Evolutionary conservation across 2,113 vertebrate genomes (phyloP), one percentile per base, ranked within the genome.

Genomic region (Carassius auratus): DNA sequence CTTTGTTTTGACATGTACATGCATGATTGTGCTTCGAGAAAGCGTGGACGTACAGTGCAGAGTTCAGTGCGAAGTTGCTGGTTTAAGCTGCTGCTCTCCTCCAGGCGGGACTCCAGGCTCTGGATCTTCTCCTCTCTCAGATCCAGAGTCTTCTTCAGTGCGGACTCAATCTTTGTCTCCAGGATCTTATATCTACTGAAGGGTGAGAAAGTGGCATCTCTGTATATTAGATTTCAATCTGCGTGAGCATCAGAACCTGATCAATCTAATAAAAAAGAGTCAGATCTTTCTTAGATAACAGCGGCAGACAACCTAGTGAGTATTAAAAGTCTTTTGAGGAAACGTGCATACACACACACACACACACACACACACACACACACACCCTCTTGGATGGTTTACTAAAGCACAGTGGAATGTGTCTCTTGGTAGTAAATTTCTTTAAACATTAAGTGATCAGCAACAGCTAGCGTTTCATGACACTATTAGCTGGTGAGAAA

Each of bases 41-140:
- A 17, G 8, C 8, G 21, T 30, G 1, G 2, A 57, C 48, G 15
- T 93, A 99, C 98, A 86, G 83, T 86, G 83, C 92, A 93, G 50
- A 98, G 93, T 85, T 99, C 95, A 0, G 90, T 92, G 66, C 95
- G 95, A 3, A 99, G 92, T 30, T 94, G 93, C 73, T 93, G 92
- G 75, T 95, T 98, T 55, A 96, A 92, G 71, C 90, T 91, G 69
- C 90, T 77, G 76, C 93, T 95, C 83, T 98, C 97, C 38, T 97
- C 94, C 74, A 99, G 89, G 83, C 97, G 97, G 0, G 93, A 95
- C 86, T 99, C 97, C 57, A 99, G 89, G 48, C 92, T 50, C 59
- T 90, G 86, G 21, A 99, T 97, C 93, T 97, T 98, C 13, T 97
- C 97, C 86, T 99, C 97, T 89, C 95, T 97, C 64, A 96, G 64